Percentiles rank a stretch among this genome's conserved stretches.
Evolutionary conservation across 2,113 vertebrate species (phyloP).

Genomic region (Campylomormyrus tamandua): DNA sequence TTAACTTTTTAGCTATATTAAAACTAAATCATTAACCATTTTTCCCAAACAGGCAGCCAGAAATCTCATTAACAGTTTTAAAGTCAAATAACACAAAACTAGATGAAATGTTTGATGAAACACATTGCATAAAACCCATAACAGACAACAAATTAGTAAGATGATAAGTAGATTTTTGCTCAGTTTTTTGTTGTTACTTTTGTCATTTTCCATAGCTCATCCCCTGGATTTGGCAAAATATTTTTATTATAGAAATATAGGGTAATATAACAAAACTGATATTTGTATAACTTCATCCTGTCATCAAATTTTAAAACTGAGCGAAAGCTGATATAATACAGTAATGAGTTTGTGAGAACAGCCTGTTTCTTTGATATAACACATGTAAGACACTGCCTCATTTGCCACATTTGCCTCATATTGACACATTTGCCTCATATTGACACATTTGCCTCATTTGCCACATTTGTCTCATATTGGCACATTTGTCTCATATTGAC

Average conservation of each 20-base stretch:
- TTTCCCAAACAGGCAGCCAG: background rate
- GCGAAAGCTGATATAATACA: background rate
- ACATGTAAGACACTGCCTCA: background rate
- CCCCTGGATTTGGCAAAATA: background rate
- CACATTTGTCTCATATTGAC: no score
- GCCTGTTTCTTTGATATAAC: background rate
- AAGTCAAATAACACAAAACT: background rate
- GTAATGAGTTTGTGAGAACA: background rate
- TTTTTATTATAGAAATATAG: background rate
- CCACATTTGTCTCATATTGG: no score
- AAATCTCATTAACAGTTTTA: background rate
- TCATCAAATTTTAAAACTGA: no score
- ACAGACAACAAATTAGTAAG: background rate
- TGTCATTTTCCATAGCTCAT: background rate
- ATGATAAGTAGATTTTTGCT: background rate
- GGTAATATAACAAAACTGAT: no score
- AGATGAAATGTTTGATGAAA: background rate
- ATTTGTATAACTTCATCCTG: no score
- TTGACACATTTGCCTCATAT: no score
- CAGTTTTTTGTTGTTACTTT: background rate
- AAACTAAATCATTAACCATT: background rate
- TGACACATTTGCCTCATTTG: no score
- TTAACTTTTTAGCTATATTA: background rate
- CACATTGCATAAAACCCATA: background rate
- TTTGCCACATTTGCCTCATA: no score